Conservation (phyloP, 2,888 invertebrate genomes). For the Loripinus fragilis region DNA sequence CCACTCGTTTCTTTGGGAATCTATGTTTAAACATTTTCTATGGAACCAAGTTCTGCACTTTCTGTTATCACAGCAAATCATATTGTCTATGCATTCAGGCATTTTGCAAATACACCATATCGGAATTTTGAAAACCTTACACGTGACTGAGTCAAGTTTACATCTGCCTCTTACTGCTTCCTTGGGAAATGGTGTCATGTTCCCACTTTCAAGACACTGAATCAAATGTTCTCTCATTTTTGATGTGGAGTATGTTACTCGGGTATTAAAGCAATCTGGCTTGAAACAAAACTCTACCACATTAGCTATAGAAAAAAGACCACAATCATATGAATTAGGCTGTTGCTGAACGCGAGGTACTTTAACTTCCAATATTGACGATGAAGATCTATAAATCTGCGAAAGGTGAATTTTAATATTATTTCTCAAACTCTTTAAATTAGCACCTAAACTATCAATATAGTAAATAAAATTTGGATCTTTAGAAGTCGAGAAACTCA, state of each 20-base stretch:
- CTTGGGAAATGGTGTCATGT: constrained; percentile 4
- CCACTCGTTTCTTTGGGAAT: not conserved
- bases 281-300: constrained; percentile 12
- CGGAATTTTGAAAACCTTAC: not conserved
- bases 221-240: constrained; percentile 20
- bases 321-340: constrained; percentile 11
- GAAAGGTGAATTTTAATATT: constrained; percentile 13
- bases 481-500: constrained; percentile 5
- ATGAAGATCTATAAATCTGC: not conserved
- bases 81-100: constrained; percentile 12
- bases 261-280: not conserved
- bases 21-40: not conserved
- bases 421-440: constrained; percentile 8
- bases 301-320: constrained; percentile 5
- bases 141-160: not conserved
- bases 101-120: constrained; percentile 4
- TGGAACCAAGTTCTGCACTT: constrained; percentile 10
- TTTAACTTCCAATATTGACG: not conserved
- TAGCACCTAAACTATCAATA: constrained; percentile 10
- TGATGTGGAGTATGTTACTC: not conserved
- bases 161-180: not conserved
- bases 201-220: constrained; percentile 1
- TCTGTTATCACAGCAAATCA: constrained; percentile 5
- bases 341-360: constrained; percentile 11
- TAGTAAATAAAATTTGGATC: not conserved